Base-by-base conservation (phyloP, 2,888 invertebrate genomes). In the Anthophora plumipes region DNA sequence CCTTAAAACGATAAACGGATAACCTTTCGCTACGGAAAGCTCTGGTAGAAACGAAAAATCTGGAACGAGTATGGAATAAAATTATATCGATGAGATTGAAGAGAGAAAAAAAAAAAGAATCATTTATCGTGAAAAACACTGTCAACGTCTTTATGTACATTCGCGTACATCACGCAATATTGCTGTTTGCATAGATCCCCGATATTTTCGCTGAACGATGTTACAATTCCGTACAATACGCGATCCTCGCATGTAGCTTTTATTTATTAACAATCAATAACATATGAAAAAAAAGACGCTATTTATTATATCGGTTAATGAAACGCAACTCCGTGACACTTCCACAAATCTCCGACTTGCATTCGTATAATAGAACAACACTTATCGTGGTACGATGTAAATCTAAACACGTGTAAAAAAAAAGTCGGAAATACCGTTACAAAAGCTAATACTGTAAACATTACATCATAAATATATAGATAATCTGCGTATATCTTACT, bases 391-490 rank as follows among this genome's bases (percentile, higher is more conserved):
- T 76, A 68, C 11, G 64, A 77, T 55, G 66, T 78, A 66, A 46
- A 61, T 68, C 63, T 73, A 67, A 52, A 57, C 66, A 61, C 3
- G 31, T 66, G 63, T 77, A 77, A 73, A 80, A 63, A 31, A 77
- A 73, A 80, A 63, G 22, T 57, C 52, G 43, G 52, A 69, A 64
- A 66, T 54, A 70, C 54, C 8, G 25, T 66, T 70, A 55, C 20
- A 78, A 78, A 82, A 77, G 17, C 63, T 85, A 86, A 86, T 86
- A 85, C 86, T 86, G 82, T 67, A 72, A 73, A 83, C 61, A 43
- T 71, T 72, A 77, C 61, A 43, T 63, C 63, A 85, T 82, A 86
- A 82, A 85, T 85, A 85, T 85, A 84, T 75, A 48, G 48, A 71
- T 73, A 57, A 59, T 59, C 68, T 80, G 59, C 7, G 31, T 61